A percentile compares a stretch with the other conserved stretches of the same genome.
Evolutionary conservation across 2,113 vertebrate species (phyloP).

Genomic region (Setophaga coronata): DNA sequence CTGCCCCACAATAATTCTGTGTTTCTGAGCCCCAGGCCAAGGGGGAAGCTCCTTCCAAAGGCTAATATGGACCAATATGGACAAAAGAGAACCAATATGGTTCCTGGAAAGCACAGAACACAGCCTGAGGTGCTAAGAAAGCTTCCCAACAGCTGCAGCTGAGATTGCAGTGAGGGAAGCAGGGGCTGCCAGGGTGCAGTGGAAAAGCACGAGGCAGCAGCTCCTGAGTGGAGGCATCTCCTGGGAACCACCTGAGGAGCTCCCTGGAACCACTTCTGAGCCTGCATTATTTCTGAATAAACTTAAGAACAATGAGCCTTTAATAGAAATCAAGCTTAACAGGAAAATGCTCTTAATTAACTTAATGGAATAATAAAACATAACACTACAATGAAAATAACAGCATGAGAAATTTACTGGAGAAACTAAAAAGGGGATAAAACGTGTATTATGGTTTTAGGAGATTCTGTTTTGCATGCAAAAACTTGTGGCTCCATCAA

Average conservation of each 20-base stretch:
- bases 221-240: background rate
- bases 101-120: rapidly evolving
- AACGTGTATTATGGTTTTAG: background rate
- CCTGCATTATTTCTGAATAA: background rate
- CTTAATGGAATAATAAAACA: background rate
- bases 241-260: background rate
- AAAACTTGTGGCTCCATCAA: background rate
- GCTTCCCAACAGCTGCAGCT: background rate
- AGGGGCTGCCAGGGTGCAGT: background rate
- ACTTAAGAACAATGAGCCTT: background rate
- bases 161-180: background rate
- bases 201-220: background rate
- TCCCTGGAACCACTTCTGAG: background rate
- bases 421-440: background rate
- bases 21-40: background rate
- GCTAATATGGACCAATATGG: background rate
- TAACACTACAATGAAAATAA: background rate
- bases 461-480: background rate
- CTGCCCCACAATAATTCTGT: background rate
- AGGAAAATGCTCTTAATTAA: background rate
- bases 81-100: too few relatives aligned
- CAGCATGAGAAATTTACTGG: background rate
- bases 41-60: background rate
- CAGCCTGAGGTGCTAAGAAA: rapidly evolving
- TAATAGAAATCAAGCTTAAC: background rate